Evolutionary conservation across 2,113 vertebrate species (phyloP), one percentile per base, ranked within the genome.

Genomic region (Siphamia tubifer): DNA sequence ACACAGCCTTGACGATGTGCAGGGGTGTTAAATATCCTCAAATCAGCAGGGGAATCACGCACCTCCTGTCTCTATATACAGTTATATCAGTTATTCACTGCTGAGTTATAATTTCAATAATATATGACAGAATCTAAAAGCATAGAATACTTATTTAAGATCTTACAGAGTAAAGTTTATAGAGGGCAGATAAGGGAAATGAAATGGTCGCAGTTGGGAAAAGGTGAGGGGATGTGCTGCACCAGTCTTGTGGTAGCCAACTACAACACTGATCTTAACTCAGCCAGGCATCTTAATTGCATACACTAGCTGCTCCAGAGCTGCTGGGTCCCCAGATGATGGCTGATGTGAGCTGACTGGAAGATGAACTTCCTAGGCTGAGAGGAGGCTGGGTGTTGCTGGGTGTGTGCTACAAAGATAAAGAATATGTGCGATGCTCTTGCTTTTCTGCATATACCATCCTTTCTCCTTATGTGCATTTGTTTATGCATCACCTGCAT

Each of bases 281-380:
- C 77, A 60, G 77, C 69, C 27, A 65, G 82, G 83, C 87, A 85
- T 87, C 83, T 85, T 89, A 89, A 90, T 88, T 89, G 80, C 79
- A 65, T 84, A 67, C 81, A 68, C 79, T 36, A 62, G 70, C 72
- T 66, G 74, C 68, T 75, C 74, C 28, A 34, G 58, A 68, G 78
- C 74, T 15, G 30, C 66, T 23, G 5, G 62, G 49, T 82, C 78
- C 79, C 83, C 74, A 69, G 80, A 76, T 84, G 82, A 83, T 32
- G 76, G 57, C 80, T 86, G 87, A 88, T 85, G 86, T 80, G 86
- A 85, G 72, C 62, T 68, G 86, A 86, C 85, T 90, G 69, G 83
- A 88, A 87, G 86, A 90, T 90, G 77, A 92, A 88, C 85, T 84
- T 83, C 62, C 72, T 69, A 63, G 74, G 79, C 65, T 60, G 48